These are phyloP conservation scores for Metridium senile DNA, from an alignment of 92 coral and sea anemone species.

Conservation along the genomic window DNA sequence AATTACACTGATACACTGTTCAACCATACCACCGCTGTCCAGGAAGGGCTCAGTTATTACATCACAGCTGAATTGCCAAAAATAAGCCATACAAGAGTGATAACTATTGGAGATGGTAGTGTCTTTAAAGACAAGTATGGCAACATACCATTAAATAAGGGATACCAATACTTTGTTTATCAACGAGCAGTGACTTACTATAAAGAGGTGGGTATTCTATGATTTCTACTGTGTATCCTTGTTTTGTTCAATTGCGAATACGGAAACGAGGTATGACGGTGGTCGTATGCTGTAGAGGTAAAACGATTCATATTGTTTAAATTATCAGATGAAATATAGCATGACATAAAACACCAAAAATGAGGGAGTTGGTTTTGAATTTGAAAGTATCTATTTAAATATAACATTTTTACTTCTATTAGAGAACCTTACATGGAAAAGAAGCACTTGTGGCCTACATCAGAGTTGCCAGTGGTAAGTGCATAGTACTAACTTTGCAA, in stretches of 20 bases:
- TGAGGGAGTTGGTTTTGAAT: too few relatives aligned
- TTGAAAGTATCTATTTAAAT: background rate
- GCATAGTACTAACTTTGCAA: background rate
- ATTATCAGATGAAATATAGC: background rate
- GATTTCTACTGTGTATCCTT: too few relatives aligned
- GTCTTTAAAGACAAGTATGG: constrained; percentile 7
- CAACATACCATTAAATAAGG: constrained; percentile 6
- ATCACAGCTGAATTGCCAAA: constrained; percentile 5
- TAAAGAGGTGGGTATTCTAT: background rate
- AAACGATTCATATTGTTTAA: background rate
- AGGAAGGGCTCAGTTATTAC: background rate
- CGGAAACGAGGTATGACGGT: too few relatives aligned
- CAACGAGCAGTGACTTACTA: constrained; percentile 18
- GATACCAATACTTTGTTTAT: constrained; percentile 3
- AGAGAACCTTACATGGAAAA: constrained; percentile 5
- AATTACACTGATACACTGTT: background rate
- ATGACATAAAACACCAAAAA: background rate
- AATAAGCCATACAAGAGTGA: background rate
- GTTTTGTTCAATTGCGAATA: too few relatives aligned
- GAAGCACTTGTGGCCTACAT: constrained; percentile 13
- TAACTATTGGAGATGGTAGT: constrained; percentile 21
- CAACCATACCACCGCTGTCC: constrained; percentile 1
- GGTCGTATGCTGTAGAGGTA: too few relatives aligned
- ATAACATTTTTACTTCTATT: background rate
- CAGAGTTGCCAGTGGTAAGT: constrained; percentile 23